Conservation (phyloP, 2,888 invertebrate species). For the Limnephilus lunatus region DNA sequence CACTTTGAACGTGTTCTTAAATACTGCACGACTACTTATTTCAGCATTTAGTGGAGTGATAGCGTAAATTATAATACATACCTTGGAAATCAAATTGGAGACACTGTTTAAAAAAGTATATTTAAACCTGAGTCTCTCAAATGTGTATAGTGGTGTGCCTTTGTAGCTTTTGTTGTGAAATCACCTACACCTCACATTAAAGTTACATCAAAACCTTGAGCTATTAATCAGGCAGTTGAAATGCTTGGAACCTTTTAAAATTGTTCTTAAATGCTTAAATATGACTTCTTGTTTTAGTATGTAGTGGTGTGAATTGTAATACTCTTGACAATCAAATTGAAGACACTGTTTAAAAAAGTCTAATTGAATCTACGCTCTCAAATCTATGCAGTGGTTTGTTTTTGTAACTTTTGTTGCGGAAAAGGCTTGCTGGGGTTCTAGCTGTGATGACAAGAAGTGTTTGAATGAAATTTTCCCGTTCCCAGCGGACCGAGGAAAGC, state of each 20-base stretch:
- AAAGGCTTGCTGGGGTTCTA: neutral
- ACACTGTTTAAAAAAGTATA: too few species aligned
- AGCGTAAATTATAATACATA: too few species aligned
- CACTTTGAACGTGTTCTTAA: too few species aligned
- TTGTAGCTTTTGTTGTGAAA: neutral
- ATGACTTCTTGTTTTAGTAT: neutral
- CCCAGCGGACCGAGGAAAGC: slow-evolving; percentile 26
- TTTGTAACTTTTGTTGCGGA: neutral
- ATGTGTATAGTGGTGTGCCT: too few species aligned
- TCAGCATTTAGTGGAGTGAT: too few species aligned
- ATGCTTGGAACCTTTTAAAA: neutral
- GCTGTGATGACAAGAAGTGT: neutral
- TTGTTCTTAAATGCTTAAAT: neutral
- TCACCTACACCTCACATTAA: neutral
- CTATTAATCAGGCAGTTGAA: neutral
- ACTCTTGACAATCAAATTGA: neutral
- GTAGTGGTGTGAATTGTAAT: neutral
- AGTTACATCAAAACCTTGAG: neutral
- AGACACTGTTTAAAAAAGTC: neutral
- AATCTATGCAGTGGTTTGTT: neutral
- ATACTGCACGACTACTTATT: too few species aligned
- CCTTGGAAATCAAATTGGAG: too few species aligned
- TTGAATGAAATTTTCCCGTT: slow-evolving; percentile 2
- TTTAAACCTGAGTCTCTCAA: too few species aligned
- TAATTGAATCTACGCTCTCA: neutral